A percentile compares a stretch with the other conserved stretches of the same genome.
phyloP scores from a whole-genome alignment of 2,797 vertebrate genomes.

The Chromis chromis region DNA sequence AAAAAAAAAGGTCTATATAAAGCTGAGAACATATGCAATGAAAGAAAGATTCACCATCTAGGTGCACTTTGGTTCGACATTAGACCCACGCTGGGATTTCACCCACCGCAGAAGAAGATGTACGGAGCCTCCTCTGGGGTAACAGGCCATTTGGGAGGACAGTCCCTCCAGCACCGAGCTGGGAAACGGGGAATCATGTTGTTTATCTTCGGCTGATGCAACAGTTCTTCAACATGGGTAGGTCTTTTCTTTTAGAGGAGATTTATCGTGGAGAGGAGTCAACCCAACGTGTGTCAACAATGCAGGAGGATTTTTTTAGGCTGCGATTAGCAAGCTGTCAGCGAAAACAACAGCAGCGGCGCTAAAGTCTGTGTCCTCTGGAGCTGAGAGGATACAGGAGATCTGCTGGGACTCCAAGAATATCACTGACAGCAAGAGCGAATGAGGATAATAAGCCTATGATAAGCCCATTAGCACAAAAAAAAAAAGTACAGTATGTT shows the following conservation, averaged over 20 bases:
- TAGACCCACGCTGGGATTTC: slow-evolving; percentile 55
- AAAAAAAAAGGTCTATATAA: slow-evolving; percentile 20
- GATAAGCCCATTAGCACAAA: slow-evolving; percentile 37
- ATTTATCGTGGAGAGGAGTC: not conserved
- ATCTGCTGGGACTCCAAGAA: slow-evolving; percentile 50
- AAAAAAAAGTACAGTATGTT: not conserved
- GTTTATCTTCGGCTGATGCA: slow-evolving; percentile 66
- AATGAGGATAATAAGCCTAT: slow-evolving; percentile 44
- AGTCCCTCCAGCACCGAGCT: slow-evolving; percentile 33
- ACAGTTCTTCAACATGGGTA: slow-evolving; percentile 30
- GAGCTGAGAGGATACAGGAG: slow-evolving; percentile 24
- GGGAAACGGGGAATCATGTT: slow-evolving; percentile 40
- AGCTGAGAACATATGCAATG: slow-evolving; percentile 21
- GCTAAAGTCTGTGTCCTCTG: slow-evolving; percentile 35
- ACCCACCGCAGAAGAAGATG: slow-evolving; percentile 9
- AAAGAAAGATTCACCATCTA: slow-evolving; percentile 24
- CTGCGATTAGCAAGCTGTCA: slow-evolving; percentile 53
- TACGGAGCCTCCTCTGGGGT: slow-evolving; percentile 26
- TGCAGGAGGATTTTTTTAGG: slow-evolving; percentile 24
- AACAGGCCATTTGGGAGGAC: slow-evolving; percentile 53
- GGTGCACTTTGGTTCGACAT: slow-evolving; percentile 36
- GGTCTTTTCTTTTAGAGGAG: slow-evolving; percentile 15
- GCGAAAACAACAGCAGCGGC: slow-evolving; percentile 13
- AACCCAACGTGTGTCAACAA: slow-evolving; percentile 21
- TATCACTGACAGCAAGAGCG: slow-evolving; percentile 51